phyloP scores from a whole-genome alignment of 2,888 invertebrate genomes.

The Bellardia pandia region DNA sequence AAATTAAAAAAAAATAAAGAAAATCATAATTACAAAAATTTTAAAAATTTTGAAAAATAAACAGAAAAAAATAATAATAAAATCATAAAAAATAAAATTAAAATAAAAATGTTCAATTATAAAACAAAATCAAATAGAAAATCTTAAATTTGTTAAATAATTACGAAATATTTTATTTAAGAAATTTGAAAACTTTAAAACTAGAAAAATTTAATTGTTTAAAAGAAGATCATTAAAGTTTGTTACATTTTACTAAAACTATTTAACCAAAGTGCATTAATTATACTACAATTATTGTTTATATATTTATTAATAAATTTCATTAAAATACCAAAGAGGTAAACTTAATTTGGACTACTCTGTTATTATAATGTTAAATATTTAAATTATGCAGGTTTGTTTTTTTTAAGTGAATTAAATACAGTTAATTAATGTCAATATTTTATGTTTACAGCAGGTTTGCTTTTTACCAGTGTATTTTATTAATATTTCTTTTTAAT shows the following conservation, averaged over 20 bases:
- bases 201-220: neutral
- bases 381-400: neutral
- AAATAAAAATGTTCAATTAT: constrained; percentile 47
- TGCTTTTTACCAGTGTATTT: constrained; percentile 19
- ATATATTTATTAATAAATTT: neutral
- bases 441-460: constrained; percentile 18
- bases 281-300: neutral
- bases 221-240: neutral
- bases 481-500: neutral
- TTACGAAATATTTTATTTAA: constrained; percentile 27
- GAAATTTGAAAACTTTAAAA: constrained; percentile 12
- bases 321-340: neutral
- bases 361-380: constrained; percentile 7
- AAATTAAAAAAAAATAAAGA: neutral
- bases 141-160: constrained; percentile 65
- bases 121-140: constrained; percentile 58
- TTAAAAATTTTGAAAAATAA: constrained; percentile 27
- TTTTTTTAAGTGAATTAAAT: constrained; percentile 8
- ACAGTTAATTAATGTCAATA: constrained; percentile 32
- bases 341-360: constrained; percentile 23
- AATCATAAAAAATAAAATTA: constrained; percentile 58
- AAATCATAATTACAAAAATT: constrained; percentile 14
- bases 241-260: constrained; percentile 26
- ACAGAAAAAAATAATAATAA: constrained; percentile 40
- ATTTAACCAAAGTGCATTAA: constrained; percentile 36